Conservation (phyloP, 2,113 vertebrate species). For the Muscicapa adusta region DNA sequence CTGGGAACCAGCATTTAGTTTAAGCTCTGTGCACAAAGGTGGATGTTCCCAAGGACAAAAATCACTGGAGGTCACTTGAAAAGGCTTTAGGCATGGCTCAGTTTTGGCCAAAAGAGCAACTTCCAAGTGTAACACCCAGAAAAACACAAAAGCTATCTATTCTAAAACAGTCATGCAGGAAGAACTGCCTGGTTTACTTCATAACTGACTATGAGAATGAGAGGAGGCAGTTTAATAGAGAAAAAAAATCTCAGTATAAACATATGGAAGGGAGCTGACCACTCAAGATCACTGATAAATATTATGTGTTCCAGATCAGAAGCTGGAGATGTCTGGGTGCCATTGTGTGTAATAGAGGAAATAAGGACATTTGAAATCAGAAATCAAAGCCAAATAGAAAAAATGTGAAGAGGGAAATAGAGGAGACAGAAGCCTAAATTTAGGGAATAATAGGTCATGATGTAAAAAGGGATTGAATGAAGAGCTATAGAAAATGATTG, state of each 20-base stretch:
- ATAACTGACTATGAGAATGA: neutral
- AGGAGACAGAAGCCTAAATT: neutral
- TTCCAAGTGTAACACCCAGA: neutral
- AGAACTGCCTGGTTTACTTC: neutral
- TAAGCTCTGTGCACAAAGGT: neutral
- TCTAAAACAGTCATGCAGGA: neutral
- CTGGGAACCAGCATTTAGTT: neutral
- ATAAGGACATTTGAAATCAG: neutral
- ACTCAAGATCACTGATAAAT: neutral
- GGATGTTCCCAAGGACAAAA: neutral
- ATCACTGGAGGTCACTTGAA: neutral
- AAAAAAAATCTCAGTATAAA: neutral
- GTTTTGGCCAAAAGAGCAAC: neutral
- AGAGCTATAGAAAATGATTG: neutral
- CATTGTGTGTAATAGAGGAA: neutral
- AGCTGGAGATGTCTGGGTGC: neutral
- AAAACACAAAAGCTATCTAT: neutral
- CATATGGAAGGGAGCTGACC: neutral
- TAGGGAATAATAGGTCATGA: neutral
- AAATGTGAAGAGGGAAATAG: neutral
- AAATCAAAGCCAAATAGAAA: neutral
- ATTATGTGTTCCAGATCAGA: neutral
- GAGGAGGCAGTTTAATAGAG: fast-evolving
- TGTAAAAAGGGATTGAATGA: neutral
- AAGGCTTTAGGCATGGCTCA: neutral